phyloP scores from a whole-genome alignment of 2,113 vertebrate species.

The Calyptomena viridis region DNA sequence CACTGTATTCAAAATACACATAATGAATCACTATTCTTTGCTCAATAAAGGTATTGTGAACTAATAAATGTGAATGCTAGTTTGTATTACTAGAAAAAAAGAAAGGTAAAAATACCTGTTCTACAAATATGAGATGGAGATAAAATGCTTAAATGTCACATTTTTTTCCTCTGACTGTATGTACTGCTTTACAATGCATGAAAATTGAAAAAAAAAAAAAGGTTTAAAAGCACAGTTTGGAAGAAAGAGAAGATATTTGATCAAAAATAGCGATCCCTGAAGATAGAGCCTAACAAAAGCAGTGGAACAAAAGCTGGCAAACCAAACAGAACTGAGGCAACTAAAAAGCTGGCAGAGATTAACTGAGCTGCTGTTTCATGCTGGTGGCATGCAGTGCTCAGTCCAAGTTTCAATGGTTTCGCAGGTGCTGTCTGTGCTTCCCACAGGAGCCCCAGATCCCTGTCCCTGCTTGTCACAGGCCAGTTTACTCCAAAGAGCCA shows the following conservation, averaged over 20 bases:
- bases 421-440: not conserved
- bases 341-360: not conserved
- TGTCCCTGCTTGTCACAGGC: not conserved
- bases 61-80: not conserved
- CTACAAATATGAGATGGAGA: not conserved
- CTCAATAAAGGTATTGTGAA: not conserved
- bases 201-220: not conserved
- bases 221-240: not conserved
- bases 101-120: not conserved
- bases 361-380: fast-evolving
- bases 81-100: not conserved
- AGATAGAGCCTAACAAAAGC: not conserved
- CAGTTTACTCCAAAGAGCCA: not conserved
- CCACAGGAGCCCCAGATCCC: not conserved
- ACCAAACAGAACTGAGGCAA: not conserved
- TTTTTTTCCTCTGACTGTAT: not conserved
- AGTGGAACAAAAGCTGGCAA: not conserved
- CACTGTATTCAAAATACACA: not conserved
- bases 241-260: not conserved
- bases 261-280: not conserved
- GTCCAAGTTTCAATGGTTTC: not conserved
- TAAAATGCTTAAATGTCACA: not conserved
- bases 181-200: not conserved
- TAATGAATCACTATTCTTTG: not conserved
- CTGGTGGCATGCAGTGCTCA: not conserved